phyloP scores from a whole-genome alignment of 2,797 vertebrate genomes.

The Spinus pinus region DNA sequence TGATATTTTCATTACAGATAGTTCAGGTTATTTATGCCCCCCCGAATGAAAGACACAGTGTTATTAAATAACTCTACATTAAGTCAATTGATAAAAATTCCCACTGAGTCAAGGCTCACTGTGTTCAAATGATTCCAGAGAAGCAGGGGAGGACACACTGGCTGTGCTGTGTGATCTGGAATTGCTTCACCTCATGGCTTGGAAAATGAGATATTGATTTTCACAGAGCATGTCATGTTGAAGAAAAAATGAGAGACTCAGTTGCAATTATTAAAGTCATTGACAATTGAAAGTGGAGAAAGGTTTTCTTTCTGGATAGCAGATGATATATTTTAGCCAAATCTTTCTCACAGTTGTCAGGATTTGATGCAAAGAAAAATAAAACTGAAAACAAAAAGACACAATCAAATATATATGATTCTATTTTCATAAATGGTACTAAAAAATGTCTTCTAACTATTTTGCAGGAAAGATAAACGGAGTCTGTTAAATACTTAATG shows the following conservation, averaged over 20 bases:
- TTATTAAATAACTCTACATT: not conserved
- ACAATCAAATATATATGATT: not conserved
- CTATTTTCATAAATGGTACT: not conserved
- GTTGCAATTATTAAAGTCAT: slow-evolving; percentile 9
- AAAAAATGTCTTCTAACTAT: not conserved
- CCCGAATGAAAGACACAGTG: not conserved
- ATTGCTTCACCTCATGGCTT: slow-evolving; percentile 22
- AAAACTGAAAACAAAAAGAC: not conserved
- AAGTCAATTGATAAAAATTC: not conserved
- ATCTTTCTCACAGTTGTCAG: not conserved
- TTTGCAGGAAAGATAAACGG: not conserved
- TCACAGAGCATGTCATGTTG: not conserved
- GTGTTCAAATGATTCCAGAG: not conserved
- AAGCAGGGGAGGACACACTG: not conserved
- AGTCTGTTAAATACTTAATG: not conserved
- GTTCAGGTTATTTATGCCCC: not conserved
- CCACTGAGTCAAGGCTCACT: not conserved
- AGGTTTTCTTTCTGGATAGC: not conserved
- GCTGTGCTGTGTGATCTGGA: not conserved
- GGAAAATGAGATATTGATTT: slow-evolving; percentile 57
- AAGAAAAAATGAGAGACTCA: slow-evolving; percentile 2
- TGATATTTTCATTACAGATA: not conserved
- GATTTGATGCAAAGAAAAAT: not conserved
- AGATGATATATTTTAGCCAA: not conserved
- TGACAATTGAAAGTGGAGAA: not conserved